phyloP scores from a whole-genome alignment of 1,140 invertebrate genomes.

The Tetraneura akinire region DNA sequence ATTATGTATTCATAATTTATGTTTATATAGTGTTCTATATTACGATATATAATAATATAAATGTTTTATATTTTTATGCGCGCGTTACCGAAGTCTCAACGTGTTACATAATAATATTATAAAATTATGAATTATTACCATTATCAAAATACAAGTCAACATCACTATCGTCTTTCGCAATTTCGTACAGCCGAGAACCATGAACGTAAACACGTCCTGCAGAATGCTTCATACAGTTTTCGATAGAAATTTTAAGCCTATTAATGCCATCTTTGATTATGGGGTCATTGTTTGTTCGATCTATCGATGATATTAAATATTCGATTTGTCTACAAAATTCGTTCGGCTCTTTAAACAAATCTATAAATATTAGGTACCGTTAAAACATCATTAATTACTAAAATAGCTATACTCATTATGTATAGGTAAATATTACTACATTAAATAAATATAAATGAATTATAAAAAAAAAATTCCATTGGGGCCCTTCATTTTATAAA shows the following conservation, averaged over 20 bases:
- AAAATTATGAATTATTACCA: constrained; percentile 54
- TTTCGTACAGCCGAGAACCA: constrained; percentile 60
- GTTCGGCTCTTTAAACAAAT: not conserved
- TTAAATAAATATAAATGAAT: too few species aligned
- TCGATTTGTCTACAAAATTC: constrained; percentile 38
- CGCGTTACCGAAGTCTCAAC: too few species aligned
- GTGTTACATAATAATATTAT: not conserved
- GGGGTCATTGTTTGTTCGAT: not conserved
- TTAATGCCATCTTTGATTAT: not conserved
- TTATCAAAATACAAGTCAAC: constrained; percentile 62
- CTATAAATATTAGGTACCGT: too few species aligned
- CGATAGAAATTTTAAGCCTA: not conserved
- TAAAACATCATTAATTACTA: too few species aligned
- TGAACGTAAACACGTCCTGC: constrained; percentile 55
- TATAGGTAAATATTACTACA: too few species aligned
- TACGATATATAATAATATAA: not conserved
- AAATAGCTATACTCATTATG: too few species aligned
- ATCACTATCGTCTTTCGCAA: constrained; percentile 60
- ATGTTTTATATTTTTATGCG: not conserved
- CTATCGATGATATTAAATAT: not conserved
- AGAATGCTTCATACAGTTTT: not conserved
- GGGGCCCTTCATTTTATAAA: too few species aligned
- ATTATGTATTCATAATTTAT: too few species aligned
- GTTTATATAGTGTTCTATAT: too few species aligned
- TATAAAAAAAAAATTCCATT: too few species aligned